These are phyloP conservation scores for Mongoloraphidia duomilia DNA, from an alignment of 2,888 invertebrate species.

Conservation along the genomic window DNA sequence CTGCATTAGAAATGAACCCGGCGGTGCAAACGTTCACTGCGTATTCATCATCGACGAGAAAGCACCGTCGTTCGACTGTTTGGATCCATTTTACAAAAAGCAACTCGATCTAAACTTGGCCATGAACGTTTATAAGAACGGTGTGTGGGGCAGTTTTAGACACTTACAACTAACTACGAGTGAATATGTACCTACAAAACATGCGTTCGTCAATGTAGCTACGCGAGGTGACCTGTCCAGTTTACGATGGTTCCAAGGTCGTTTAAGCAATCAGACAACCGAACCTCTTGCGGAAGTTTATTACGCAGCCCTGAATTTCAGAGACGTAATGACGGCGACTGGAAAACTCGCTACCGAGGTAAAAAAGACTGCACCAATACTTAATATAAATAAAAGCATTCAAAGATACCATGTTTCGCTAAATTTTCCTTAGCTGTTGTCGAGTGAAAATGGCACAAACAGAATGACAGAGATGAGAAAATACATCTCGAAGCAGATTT, in stretches of 20 bases:
- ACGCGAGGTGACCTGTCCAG: slow-evolving; percentile 78
- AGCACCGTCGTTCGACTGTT: slow-evolving; percentile 50
- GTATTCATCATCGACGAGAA: slow-evolving; percentile 45
- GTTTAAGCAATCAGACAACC: slow-evolving; percentile 15
- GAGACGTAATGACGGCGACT: slow-evolving; percentile 85
- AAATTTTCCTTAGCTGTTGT: too few species aligned
- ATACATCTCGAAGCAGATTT: too few species aligned
- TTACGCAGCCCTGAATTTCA: slow-evolving; percentile 79
- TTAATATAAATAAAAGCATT: too few species aligned
- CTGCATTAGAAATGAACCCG: slow-evolving; percentile 64
- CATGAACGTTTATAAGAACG: slow-evolving; percentile 58
- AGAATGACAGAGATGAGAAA: too few species aligned
- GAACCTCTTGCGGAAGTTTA: slow-evolving; percentile 35
- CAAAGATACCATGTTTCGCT: too few species aligned
- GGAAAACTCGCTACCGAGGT: slow-evolving; percentile 76
- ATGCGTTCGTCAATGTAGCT: slow-evolving; percentile 63
- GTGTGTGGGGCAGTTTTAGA: slow-evolving; percentile 31
- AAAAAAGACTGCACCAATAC: too few species aligned
- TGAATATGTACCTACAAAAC: slow-evolving; percentile 34
- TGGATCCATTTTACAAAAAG: slow-evolving; percentile 45
- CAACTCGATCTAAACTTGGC: slow-evolving; percentile 61
- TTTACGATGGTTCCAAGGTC: slow-evolving; percentile 69
- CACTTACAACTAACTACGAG: slow-evolving; percentile 55
- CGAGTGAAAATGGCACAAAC: too few species aligned
- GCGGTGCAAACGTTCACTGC: slow-evolving; percentile 38